phyloP scores from a whole-genome alignment of 1,140 invertebrate genomes.

The Periplaneta americana region DNA sequence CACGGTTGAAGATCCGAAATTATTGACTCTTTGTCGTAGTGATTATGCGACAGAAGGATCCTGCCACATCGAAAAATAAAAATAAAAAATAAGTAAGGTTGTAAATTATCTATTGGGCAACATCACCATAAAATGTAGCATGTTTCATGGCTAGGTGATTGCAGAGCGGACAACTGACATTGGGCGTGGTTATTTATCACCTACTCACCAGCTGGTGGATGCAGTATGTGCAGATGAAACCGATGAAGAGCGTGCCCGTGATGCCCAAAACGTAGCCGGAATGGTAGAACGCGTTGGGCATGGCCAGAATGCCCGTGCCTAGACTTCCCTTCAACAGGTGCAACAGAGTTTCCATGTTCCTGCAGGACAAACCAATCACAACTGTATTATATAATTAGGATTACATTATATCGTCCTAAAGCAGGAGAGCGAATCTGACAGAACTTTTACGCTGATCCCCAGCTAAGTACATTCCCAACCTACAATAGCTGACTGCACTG shows the following conservation, averaged over 20 bases:
- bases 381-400: no score
- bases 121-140: not conserved
- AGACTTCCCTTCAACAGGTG: conserved; percentile 81
- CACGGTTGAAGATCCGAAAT: no score
- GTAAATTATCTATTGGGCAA: not conserved
- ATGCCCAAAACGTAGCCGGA: conserved; percentile 65
- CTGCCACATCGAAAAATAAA: no score
- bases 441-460: no score
- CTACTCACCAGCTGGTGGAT: conserved; percentile 59
- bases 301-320: conserved; percentile 85
- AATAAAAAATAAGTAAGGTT: not conserved
- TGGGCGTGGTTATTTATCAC: not conserved
- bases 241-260: conserved; percentile 61
- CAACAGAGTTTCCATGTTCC: conserved; percentile 71
- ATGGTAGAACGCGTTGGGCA: conserved; percentile 79
- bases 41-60: no score
- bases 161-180: not conserved
- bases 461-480: no score
- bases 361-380: conserved; percentile 39
- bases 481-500: no score
- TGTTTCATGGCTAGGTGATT: not conserved
- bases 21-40: no score
- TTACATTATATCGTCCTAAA: no score
- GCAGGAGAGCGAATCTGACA: no score
- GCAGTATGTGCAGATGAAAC: conserved; percentile 70